phyloP scores from a whole-genome alignment of 92 coral and sea anemone species.

The Nematostella vectensis region DNA sequence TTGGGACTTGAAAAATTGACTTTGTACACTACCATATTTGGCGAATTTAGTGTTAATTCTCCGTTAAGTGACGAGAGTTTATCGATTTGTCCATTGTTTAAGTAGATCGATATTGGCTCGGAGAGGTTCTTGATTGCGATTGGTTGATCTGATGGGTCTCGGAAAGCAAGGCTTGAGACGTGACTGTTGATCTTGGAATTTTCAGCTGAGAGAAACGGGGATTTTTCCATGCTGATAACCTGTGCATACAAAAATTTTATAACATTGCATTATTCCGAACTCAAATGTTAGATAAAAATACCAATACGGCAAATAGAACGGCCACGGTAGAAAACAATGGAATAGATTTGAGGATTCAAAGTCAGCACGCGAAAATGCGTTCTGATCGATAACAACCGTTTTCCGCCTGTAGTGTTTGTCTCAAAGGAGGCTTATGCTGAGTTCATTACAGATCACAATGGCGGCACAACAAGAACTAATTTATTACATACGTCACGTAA shows the following conservation, averaged over 20 bases:
- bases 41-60: background rate
- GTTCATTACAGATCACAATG: too few relatives aligned
- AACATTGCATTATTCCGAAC: too few relatives aligned
- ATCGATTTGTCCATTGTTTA: slow-evolving; percentile 17
- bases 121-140: slow-evolving; percentile 41
- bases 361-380: too few relatives aligned
- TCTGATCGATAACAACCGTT: too few relatives aligned
- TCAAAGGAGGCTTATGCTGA: too few relatives aligned
- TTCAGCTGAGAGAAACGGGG: slow-evolving; percentile 38
- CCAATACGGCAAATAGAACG: too few relatives aligned
- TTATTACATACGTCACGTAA: too few relatives aligned
- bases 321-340: too few relatives aligned
- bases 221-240: slow-evolving; percentile 46
- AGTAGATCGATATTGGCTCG: slow-evolving; percentile 58
- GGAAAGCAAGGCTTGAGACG: slow-evolving; percentile 55
- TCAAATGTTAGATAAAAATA: too few relatives aligned
- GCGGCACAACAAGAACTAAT: too few relatives aligned
- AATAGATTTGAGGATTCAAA: too few relatives aligned
- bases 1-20: slow-evolving; percentile 5
- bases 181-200: slow-evolving; percentile 18
- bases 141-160: slow-evolving; percentile 39
- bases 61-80: slow-evolving; percentile 20
- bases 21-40: slow-evolving; percentile 23
- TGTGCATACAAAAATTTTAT: slow-evolving; percentile 7
- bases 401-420: too few relatives aligned